Percentiles rank a stretch among this genome's conserved stretches.
Evolutionary conservation across 2,888 invertebrate genomes (phyloP).

Genomic region (Phania funesta): DNA sequence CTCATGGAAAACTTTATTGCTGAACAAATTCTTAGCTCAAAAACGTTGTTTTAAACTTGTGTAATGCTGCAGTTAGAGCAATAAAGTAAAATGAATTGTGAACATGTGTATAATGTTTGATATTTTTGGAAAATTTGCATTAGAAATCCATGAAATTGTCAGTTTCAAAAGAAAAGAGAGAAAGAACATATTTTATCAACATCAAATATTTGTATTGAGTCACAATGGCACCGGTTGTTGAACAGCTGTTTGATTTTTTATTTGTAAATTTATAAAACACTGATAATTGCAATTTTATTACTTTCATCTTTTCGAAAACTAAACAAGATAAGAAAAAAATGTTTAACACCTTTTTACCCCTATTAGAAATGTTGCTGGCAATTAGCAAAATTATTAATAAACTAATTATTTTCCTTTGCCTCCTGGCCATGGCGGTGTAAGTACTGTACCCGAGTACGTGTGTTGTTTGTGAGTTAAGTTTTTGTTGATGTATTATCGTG

Average conservation of each 20-base stretch:
- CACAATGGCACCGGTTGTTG: not conserved
- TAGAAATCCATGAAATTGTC: constrained; percentile 71
- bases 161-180: constrained; percentile 71
- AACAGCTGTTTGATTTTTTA: constrained; percentile 63
- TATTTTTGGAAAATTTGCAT: constrained; percentile 68
- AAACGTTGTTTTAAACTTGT: constrained; percentile 16
- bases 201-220: not conserved
- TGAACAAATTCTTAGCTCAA: constrained; percentile 36
- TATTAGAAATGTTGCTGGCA: constrained; percentile 2
- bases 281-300: constrained; percentile 74
- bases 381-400: constrained; percentile 24
- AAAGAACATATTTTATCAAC: constrained; percentile 67
- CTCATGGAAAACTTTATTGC: constrained; percentile 14
- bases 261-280: constrained; percentile 59
- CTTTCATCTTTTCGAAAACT: constrained; percentile 16
- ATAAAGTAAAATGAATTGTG: constrained; percentile 33
- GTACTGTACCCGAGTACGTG: too few relatives aligned
- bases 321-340: not conserved
- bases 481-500: too few relatives aligned
- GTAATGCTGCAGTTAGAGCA: not conserved
- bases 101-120: constrained; percentile 63
- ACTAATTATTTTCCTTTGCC: constrained; percentile 28
- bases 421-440: not conserved
- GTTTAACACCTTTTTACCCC: not conserved
- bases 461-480: too few relatives aligned